These are phyloP conservation scores for Urocynchramus pylzowi DNA, from an alignment of 2,113 vertebrate genomes.

Conservation along the genomic window DNA sequence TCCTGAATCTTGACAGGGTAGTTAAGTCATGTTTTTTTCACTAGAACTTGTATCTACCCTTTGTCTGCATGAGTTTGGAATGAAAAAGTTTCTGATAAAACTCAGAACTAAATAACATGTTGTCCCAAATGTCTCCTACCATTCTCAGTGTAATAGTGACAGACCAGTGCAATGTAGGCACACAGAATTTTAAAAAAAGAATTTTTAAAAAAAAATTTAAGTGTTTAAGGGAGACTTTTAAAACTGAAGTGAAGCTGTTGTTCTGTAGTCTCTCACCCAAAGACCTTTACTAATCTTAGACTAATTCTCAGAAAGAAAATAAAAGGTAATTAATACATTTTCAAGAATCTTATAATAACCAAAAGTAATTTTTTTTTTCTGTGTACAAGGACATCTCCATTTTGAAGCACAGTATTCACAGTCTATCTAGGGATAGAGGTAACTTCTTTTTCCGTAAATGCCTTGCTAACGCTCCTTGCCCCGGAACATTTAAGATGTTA, in stretches of 20 bases:
- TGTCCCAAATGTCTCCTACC: accelerated
- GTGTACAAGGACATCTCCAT: neutral
- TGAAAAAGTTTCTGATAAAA: neutral
- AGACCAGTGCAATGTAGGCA: neutral
- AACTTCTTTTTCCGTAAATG: neutral
- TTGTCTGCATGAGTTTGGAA: neutral
- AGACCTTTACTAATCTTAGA: neutral
- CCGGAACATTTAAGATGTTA: neutral
- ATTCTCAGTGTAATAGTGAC: neutral
- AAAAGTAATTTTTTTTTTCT: neutral
- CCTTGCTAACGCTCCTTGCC: neutral
- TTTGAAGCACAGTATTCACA: neutral
- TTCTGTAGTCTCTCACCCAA: neutral
- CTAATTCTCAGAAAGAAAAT: neutral
- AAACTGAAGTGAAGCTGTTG: neutral
- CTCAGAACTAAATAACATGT: neutral
- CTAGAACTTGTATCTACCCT: neutral
- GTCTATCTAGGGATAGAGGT: neutral
- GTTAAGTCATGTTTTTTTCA: neutral
- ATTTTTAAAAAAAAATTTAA: neutral
- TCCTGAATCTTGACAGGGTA: neutral
- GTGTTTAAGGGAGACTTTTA: neutral
- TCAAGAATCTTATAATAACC: neutral
- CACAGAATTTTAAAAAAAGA: neutral
- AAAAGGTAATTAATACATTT: neutral